Conservation (phyloP, 2,888 invertebrate genomes). For the Priocnemis perturbator region DNA sequence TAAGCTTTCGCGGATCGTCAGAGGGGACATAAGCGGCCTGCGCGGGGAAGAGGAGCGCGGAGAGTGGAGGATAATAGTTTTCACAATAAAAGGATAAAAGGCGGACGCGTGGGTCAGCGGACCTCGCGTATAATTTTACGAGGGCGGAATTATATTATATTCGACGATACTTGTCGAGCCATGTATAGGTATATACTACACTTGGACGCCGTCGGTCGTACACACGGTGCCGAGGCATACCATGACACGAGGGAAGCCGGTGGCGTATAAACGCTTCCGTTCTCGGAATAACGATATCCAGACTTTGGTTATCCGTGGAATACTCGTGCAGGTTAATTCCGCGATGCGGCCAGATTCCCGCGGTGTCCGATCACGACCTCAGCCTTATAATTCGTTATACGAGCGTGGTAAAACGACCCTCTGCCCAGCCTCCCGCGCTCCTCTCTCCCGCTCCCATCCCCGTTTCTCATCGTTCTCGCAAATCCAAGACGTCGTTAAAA, state of each 20-base stretch:
- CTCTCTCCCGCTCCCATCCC: neutral
- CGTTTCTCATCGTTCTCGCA: conserved; percentile 10
- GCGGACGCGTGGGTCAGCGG: neutral
- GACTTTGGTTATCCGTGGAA: neutral
- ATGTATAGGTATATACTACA: neutral
- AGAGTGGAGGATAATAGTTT: conserved; percentile 20
- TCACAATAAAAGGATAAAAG: conserved; percentile 31
- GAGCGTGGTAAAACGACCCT: conserved; percentile 40
- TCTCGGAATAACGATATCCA: conserved; percentile 41
- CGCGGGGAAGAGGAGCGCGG: neutral
- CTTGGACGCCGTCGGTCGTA: too few relatives aligned
- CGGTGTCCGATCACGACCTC: conserved; percentile 31
- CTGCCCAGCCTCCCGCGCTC: neutral
- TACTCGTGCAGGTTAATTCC: conserved; percentile 13
- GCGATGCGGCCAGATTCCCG: conserved; percentile 24
- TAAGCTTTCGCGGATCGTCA: too few relatives aligned
- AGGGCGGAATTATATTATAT: conserved; percentile 1
- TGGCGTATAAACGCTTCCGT: conserved; percentile 36
- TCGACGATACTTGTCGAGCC: conserved; percentile 18
- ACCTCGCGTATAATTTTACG: too few relatives aligned
- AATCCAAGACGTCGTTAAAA: conserved; percentile 50
- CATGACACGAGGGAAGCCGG: neutral
- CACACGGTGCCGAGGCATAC: conserved; percentile 3
- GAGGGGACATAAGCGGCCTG: too few relatives aligned
- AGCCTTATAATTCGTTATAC: conserved; percentile 41